phyloP scores from a whole-genome alignment of 2,113 vertebrate genomes.

The Halichoerus grypus region DNA sequence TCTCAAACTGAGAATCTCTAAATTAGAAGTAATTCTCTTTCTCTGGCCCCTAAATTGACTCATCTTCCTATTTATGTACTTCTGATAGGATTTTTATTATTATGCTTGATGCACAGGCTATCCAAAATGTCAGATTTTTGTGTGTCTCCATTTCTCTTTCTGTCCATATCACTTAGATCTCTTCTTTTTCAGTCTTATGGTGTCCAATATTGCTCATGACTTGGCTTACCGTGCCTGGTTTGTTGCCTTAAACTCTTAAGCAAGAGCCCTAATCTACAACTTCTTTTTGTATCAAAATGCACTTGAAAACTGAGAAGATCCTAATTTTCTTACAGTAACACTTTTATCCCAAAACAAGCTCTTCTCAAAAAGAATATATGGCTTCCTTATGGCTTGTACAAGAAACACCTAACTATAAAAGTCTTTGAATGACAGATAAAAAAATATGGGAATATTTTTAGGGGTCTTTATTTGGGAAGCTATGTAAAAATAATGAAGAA shows the following conservation, averaged over 20 bases:
- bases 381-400: background rate
- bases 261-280: background rate
- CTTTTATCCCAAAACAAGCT: background rate
- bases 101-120: background rate
- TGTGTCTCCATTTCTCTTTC: background rate
- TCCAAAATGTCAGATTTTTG: background rate
- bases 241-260: background rate
- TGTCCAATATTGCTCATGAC: background rate
- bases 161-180: background rate
- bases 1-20: background rate
- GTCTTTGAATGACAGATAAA: background rate
- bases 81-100: background rate
- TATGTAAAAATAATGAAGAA: conserved; percentile 13
- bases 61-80: background rate
- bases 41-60: background rate
- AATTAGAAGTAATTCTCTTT: background rate
- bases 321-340: background rate
- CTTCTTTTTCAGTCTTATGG: background rate
- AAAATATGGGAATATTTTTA: background rate
- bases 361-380: background rate
- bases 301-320: background rate
- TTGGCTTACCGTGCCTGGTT: background rate
- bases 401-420: background rate
- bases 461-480: background rate
- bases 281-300: background rate